phyloP scores from a whole-genome alignment of 1,140 invertebrate species.

The Batillaria attramentaria region DNA sequence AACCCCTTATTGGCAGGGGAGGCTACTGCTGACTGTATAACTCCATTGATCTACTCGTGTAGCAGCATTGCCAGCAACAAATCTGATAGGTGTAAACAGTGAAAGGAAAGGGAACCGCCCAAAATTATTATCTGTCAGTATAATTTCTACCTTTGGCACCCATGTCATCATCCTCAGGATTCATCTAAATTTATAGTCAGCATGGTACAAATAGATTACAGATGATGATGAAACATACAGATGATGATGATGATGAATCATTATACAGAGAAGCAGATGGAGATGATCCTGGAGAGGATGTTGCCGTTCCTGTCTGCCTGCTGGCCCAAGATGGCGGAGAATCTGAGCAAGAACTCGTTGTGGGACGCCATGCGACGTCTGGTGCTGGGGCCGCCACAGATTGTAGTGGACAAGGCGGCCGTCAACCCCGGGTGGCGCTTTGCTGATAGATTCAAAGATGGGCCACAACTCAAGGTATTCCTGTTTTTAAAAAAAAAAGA shows the following conservation, averaged over 20 bases:
- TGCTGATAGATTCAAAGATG: slow-evolving; percentile 26
- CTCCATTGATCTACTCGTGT: no score
- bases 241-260: background rate
- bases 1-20: no score
- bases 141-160: background rate
- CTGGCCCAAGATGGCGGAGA: slow-evolving; percentile 31
- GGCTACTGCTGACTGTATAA: no score
- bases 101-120: background rate
- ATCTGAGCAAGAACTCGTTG: slow-evolving; percentile 19
- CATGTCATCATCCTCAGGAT: background rate
- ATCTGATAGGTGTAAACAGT: no score
- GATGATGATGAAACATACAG: background rate
- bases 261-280: background rate
- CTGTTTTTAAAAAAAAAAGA: no score
- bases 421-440: slow-evolving; percentile 18
- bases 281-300: slow-evolving; percentile 13
- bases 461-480: no score
- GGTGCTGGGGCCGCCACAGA: slow-evolving; percentile 33
- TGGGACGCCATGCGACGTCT: slow-evolving; percentile 26
- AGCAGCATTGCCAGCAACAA: no score
- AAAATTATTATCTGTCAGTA: background rate
- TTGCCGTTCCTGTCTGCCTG: background rate
- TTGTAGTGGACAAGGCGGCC: background rate
- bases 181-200: background rate
- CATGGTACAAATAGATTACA: background rate